Evolutionary conservation across 2,888 invertebrate genomes (phyloP), one percentile per base, ranked within the genome.

Genomic region (Pterostichus madidus): DNA sequence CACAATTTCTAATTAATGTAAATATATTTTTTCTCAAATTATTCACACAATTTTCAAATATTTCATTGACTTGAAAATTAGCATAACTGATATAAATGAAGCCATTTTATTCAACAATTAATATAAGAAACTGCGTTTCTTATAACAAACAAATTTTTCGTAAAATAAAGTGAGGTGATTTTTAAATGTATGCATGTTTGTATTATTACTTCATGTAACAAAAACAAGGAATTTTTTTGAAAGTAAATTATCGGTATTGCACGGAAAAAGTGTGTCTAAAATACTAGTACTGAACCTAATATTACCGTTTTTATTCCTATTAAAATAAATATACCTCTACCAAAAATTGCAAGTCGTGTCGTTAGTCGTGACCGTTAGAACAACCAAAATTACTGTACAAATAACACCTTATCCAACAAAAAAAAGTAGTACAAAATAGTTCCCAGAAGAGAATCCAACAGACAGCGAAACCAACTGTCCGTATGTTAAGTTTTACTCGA

Each of bases 291-390:
- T 39, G 44, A 44, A 68, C 68, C 39, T 68, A 15, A 68, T 44
- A 68, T 44, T 68, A 68, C 68, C 68, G 39, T 44, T 44, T 44
- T 15, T 68, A 15, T 44, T 39, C 17, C 44, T 44, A 68, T 68
- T 68, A 68, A 15, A 68, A 68, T 68, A 68, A 39, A 68, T 68
- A 68, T 61, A 39, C 68, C 10, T 15, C 17, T 56, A 39, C 15
- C 68, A 68, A 44, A 68, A 61, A 61, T 61, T 61, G 61, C 32
- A 61, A 61, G 61, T 61, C n/a, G 61, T 61, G 61, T 61, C n/a
- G 61, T 61, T 61, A 75, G n/a, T 46, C 31, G 73, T 64, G 73
- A 75, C 73, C 73, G 73, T 75, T 75, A 75, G 1, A 49, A 71
- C 64, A 64, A 44, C 71, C 39, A 75, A 75, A 75, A 75, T 75